These are phyloP conservation scores for Dromaius novaehollandiae DNA, from an alignment of 2,113 vertebrate species.

Conservation along the genomic window DNA sequence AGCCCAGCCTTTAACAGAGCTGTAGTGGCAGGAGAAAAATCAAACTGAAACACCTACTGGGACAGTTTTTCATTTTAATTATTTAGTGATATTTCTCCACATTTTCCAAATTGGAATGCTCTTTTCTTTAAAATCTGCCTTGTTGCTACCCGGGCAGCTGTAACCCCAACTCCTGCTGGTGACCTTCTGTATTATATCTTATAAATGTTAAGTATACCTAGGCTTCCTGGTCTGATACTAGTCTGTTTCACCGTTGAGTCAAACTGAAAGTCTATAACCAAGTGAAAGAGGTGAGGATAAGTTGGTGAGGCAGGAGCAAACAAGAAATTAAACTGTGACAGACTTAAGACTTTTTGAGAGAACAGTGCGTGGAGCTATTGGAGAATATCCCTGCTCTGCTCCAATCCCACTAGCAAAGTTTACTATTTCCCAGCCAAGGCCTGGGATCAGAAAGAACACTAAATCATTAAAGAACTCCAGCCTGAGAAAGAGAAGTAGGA, in stretches of 20 bases:
- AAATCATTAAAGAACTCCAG: background rate
- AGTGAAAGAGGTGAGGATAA: background rate
- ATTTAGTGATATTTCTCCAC: background rate
- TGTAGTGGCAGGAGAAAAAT: background rate
- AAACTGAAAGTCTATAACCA: background rate
- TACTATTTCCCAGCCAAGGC: background rate
- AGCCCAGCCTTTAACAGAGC: background rate
- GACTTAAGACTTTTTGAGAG: background rate
- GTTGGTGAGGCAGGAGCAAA: background rate
- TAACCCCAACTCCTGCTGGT: background rate
- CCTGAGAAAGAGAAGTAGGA: background rate
- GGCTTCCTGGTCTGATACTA: background rate
- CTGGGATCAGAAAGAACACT: background rate
- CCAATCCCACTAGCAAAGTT: background rate
- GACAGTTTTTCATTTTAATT: background rate
- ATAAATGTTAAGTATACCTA: background rate
- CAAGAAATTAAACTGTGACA: background rate
- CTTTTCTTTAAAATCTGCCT: background rate
- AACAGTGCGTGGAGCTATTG: accelerated
- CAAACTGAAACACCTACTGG: background rate
- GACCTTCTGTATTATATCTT: background rate
- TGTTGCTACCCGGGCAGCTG: background rate
- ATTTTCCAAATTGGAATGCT: background rate
- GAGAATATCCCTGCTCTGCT: background rate
- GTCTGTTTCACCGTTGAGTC: background rate